Evolutionary conservation across 2,797 vertebrate species (phyloP), one percentile per base, ranked within the genome.

Genomic region (Pitangus sulphuratus): DNA sequence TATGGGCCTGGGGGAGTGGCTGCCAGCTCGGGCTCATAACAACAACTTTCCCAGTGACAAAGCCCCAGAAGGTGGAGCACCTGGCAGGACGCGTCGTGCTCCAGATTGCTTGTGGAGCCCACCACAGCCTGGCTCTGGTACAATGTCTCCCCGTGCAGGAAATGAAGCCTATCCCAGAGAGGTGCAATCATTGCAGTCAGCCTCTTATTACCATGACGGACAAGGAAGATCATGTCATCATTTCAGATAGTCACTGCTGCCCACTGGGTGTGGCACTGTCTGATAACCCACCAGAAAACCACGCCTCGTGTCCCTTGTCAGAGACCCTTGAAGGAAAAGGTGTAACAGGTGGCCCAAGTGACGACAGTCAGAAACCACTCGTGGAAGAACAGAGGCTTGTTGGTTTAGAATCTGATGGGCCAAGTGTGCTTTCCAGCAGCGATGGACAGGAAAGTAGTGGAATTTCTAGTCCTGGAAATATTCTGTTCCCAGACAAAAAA

Each of bases 191-290:
- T 80, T 99, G 99, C 95, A 98, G 99, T 92, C 99, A 99, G 95
- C 98, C 99, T 82, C 98, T 99, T 14, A 99, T 99, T 97, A 99
- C 99, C 16, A 99, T 99, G 99, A 99, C 98, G 0, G 99, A 99
- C 98, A 99, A 99, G 93, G 99, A 99, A 96, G 99, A 99, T 95
- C 99, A 99, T 6, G 99, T 99, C 77, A 99, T 99, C 92, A 99
- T 99, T 98, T 99, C 99, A 10, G 99, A 99, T 85, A 98, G 98
- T 62, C 99, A 99, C 90, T 99, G 98, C 93, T 99, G 99, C 93
- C 99, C 98, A 0, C 89, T 99, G 8, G 98, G 98, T 2, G 97
- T 98, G 51, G 98, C 98, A 12, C 95, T 98, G 28, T 97, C 98
- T 1, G 98, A 98, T 64, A 97, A 97, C 26, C 98, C 98, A 2